Evolutionary conservation across 2,888 invertebrate species (phyloP), one percentile per base, ranked within the genome.

Genomic region (Eremobia ochroleuca): DNA sequence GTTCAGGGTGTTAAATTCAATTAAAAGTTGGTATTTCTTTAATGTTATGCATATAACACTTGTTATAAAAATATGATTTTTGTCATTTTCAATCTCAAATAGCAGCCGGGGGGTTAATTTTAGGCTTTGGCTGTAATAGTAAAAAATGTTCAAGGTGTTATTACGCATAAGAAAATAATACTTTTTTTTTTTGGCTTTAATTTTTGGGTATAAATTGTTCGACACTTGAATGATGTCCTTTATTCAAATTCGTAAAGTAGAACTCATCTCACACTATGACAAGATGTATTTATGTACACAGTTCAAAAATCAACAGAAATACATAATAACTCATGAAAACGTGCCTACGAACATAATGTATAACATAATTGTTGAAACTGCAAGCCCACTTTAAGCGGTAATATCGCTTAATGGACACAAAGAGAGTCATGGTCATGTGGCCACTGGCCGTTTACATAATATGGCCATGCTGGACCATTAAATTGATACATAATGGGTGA

Each of bases 371-470:
- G 46, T 81, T 69, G 72, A 80, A 80, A 76, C 58, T 72, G 72
- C 65, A 83, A 75, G 34, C 34, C 46, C 59, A 80, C 31, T 80
- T 84, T 46, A 49, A 67, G 62, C 81, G 46, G 31, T 76, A 52
- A 81, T 71, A 81, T 64, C 49, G 68, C 68, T 15, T 72, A 85
- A 82, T 82, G 75, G 74, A 80, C 85, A 68, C 43, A 84, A 65
- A 74, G 43, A 66, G 73, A 80, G 81, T 69, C 82, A 82, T 66
- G 81, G 68, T 58, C 66, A 61, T 72, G 69, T 70, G 86, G 77
- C 69, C 81, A 73, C 15, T 85, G 77, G 66, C 68, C 82, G 79
- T 86, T 85, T 83, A 85, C 85, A 88, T 88, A 85, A 67, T 59
- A 67, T 34, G 40, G 62, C 73, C 70, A 74, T 67, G 67, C 58